Conservation (phyloP, 2,113 vertebrate species). For the Chlamydotis undulata region DNA sequence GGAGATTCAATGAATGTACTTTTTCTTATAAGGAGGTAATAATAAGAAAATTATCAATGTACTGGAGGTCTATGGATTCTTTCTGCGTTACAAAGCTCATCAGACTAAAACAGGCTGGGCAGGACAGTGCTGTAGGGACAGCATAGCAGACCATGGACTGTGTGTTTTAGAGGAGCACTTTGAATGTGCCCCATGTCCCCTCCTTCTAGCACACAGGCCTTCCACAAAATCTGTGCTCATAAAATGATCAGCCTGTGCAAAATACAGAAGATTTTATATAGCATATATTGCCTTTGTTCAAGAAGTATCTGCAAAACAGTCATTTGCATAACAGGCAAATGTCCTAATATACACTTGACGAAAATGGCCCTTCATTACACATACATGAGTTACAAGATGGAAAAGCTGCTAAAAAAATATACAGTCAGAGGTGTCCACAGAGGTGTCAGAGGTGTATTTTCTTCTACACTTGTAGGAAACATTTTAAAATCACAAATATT, state of each 20-base stretch:
- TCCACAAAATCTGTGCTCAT: not conserved
- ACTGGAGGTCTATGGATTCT: not conserved
- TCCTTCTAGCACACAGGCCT: not conserved
- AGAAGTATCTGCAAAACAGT: not conserved
- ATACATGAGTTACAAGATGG: not conserved
- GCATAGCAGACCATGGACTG: not conserved
- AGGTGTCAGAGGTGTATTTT: not conserved
- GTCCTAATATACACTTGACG: not conserved
- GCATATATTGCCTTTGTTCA: not conserved
- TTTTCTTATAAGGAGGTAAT: not conserved
- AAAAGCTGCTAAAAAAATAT: not conserved
- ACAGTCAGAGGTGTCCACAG: not conserved
- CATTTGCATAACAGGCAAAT: not conserved
- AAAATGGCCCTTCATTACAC: not conserved
- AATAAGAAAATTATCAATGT: not conserved
- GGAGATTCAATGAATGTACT: not conserved
- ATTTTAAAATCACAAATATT: not conserved
- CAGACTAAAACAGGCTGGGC: not conserved
- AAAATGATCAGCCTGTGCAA: not conserved
- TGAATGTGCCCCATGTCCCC: not conserved
- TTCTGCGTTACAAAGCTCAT: not conserved
- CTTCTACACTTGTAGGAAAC: not conserved
- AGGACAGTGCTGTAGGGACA: not conserved
- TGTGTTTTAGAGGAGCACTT: not conserved
- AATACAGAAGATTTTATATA: not conserved